These are phyloP conservation scores for Orcinus orca DNA, from an alignment of 2,113 vertebrate genomes.

Conservation along the genomic window DNA sequence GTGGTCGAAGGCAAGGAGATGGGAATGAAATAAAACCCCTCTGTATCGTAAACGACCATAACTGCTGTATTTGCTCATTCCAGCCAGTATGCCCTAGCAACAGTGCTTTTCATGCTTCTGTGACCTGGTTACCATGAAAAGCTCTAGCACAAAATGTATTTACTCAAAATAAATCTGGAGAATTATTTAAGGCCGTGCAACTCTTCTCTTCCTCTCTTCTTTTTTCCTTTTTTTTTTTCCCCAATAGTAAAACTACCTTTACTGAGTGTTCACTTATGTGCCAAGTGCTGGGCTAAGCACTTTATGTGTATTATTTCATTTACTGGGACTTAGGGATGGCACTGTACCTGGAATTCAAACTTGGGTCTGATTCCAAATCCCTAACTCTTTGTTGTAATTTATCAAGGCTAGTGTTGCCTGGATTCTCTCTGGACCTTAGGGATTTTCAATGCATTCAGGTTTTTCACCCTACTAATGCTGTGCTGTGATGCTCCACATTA, in stretches of 20 bases:
- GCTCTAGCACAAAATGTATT: background rate
- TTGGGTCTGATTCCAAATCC: background rate
- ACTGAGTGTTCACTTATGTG: background rate
- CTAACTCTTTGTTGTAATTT: background rate
- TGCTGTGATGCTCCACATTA: background rate
- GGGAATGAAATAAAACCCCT: background rate
- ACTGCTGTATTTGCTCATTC: background rate
- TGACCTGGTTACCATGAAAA: background rate
- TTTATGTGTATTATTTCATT: background rate
- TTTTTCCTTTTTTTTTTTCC: background rate
- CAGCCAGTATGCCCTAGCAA: background rate
- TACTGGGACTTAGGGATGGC: background rate
- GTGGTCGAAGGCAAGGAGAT: background rate
- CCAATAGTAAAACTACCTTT: background rate
- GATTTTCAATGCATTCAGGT: background rate
- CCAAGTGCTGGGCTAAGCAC: background rate
- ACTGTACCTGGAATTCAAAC: background rate
- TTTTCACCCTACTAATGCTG: background rate
- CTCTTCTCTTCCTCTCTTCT: background rate
- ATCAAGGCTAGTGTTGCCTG: background rate
- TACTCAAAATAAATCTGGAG: constrained; percentile 10
- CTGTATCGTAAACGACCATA: fast-evolving
- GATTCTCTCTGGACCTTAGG: background rate
- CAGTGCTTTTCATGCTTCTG: background rate
- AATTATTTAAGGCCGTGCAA: background rate